phyloP scores from a whole-genome alignment of 2,113 vertebrate genomes.

The Alligator mississippiensis region DNA sequence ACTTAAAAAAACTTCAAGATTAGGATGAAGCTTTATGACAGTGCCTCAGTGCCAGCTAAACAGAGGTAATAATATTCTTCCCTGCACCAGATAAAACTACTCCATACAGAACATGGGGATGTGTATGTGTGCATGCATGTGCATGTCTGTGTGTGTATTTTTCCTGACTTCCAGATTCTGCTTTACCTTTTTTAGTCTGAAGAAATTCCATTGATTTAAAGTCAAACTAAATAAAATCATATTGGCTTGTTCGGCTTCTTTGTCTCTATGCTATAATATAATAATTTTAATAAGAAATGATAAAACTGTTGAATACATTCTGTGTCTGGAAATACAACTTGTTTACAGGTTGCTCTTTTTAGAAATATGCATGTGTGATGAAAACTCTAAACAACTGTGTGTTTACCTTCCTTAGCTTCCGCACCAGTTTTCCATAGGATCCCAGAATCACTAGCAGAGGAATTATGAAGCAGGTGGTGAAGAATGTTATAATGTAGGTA shows the following conservation, averaged over 20 bases:
- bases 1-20: not conserved
- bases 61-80: not conserved
- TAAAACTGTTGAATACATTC: not conserved
- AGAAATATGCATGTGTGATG: not conserved
- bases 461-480: slow-evolving; percentile 87
- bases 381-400: not conserved
- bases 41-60: not conserved
- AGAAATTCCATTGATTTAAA: not conserved
- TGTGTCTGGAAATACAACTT: not conserved
- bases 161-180: not conserved
- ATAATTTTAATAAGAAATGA: not conserved
- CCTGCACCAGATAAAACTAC: too few species aligned
- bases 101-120: too few species aligned
- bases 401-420: slow-evolving; percentile 87
- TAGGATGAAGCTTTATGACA: not conserved
- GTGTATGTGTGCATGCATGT: not conserved
- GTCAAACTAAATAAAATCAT: not conserved
- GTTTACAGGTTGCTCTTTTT: not conserved
- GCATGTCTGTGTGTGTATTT: not conserved
- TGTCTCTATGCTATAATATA: not conserved
- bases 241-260: not conserved
- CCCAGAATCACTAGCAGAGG: slow-evolving; percentile 87
- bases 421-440: slow-evolving; percentile 89
- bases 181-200: not conserved
- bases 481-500: slow-evolving; percentile 88